Base-by-base conservation (phyloP, 2,797 vertebrate species). In the Sphaeramia orbicularis region DNA sequence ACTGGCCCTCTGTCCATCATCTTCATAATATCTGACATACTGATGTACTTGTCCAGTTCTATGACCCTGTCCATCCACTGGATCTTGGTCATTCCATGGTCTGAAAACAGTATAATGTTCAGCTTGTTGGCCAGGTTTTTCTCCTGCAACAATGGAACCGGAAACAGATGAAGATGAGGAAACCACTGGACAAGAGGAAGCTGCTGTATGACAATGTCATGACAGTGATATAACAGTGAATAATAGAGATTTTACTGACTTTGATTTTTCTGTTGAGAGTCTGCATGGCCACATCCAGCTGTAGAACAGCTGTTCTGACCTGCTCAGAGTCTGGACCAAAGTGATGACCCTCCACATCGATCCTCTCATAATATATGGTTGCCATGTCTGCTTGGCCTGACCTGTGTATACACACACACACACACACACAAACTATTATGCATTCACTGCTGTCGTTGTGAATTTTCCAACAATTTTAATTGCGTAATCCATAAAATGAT, bases 1-100 rank as follows among this genome's bases (percentile, higher is more conserved):
- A 99, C 94, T 0, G 96, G 93, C 15, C 97, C 98, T 56, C 93
- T 91, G 87, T 99, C 97, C 92, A 98, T 96, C 85, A 95, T 93
- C 88, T 96, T 96, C 71, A 93, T 72, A 36, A 96, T 89, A 43
- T 96, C 90, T 0, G 73, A 87, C 92, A 96, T 95, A 75, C 91
- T 94, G 86, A 99, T 94, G 15, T 94, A 92, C 2, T 92, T 87
- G 38, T 93, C 91, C 73, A 99, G 86, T 72, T 98, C 96, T 2
- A 99, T 97, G 54, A 99, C 93, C 88, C 95, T 97, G 58, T 98
- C 94, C 66, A 90, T 93, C 98, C 97, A 99, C 51, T 92, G 88
- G 71, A 99, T 91, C 35, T 95, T 94, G 0, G 96, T 97, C 97
- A 99, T 99, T 0, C 98, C 98, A 0, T 99, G 98, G 78, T 99